A percentile compares a stretch with the other conserved stretches of the same genome.
Evolutionary conservation across 2,888 invertebrate genomes (phyloP).

Genomic region (Leptinotarsa tumamoca): DNA sequence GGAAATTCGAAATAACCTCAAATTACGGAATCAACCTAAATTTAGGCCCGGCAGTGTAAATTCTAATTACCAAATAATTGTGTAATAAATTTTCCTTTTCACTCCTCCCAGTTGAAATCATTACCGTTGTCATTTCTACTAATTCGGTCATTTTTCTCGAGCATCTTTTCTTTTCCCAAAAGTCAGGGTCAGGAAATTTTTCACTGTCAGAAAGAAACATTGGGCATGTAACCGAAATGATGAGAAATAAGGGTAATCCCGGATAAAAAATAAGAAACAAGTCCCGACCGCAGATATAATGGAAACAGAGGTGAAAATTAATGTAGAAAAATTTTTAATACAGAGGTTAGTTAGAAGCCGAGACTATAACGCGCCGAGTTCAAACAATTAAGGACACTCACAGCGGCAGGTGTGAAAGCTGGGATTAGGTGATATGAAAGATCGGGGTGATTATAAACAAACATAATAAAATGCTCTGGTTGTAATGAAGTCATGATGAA

Average conservation of each 20-base stretch:
- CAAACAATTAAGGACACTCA: slow-evolving; percentile 9
- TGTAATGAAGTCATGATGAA: too few species aligned
- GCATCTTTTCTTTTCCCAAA: neutral
- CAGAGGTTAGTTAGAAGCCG: neutral
- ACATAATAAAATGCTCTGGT: too few species aligned
- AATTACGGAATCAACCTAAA: too few species aligned
- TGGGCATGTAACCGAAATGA: slow-evolving; percentile 14
- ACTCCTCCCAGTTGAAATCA: too few species aligned
- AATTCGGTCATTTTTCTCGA: neutral
- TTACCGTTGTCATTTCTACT: neutral
- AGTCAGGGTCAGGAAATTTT: neutral
- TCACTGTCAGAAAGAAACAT: slow-evolving; percentile 11
- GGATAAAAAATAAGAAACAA: slow-evolving; percentile 15
- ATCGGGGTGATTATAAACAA: neutral
- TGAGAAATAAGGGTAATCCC: slow-evolving; percentile 13
- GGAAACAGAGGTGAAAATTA: slow-evolving; percentile 15
- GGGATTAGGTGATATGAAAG: neutral
- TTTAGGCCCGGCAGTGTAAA: too few species aligned
- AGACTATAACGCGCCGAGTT: slow-evolving; percentile 2
- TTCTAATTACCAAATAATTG: too few species aligned
- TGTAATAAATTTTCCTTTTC: too few species aligned
- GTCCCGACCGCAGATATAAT: slow-evolving; percentile 13
- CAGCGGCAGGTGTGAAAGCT: neutral
- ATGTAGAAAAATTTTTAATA: slow-evolving; percentile 23
- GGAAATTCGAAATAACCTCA: too few species aligned